Base-by-base conservation (phyloP, 2,888 invertebrate genomes). In the Limulus polyphemus region DNA sequence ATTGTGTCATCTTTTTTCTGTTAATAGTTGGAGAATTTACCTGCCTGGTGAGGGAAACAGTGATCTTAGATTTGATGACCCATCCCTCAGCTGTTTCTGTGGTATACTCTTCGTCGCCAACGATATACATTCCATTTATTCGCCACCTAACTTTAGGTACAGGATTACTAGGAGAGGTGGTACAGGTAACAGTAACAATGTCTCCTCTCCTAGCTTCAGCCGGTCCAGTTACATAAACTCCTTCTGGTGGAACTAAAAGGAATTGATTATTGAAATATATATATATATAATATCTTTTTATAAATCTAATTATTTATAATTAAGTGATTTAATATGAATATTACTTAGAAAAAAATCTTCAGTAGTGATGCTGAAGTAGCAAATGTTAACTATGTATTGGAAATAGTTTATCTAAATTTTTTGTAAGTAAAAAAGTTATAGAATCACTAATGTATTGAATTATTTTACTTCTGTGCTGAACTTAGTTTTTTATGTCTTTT, bases 41-140 rank as follows among this genome's bases (percentile, higher is more conserved):
- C 66, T 66, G 70, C 62, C 71, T 70, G 11, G 73, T 71, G 68
- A 77, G 66, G 10, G 83, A 81, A 62, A 90, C 86, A 0, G 88
- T 88, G 62, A 94, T 87, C 74, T 92, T 90, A 0, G 93, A 92
- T 0, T 84, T 84, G 0, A 94, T 92, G 62, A 90, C 86, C 86
- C 87, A 93, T 50, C 94, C 95, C 51, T 90, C 90, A 79, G 81
- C 76, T 0, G 79, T 73, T 0, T 67, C 64, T 52, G 62, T 62
- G 1, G 64, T 64, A 7, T 66, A 65, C n/a, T 63, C 63, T 48
- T 67, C 68, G 11, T 64, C 63, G 11, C 70, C 70, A 58, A 68
- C 63, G 59, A 72, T 67, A n/a, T 64, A 9, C 65, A 58, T 69
- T 1, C 74, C 74, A 52, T 72, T 70, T n/a, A 74, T 71, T 62